These are phyloP conservation scores for Aurelia sp. DNA, from an alignment of 30 jellyfish, hydroid and myxozoan genomes.

Conservation along the genomic window DNA sequence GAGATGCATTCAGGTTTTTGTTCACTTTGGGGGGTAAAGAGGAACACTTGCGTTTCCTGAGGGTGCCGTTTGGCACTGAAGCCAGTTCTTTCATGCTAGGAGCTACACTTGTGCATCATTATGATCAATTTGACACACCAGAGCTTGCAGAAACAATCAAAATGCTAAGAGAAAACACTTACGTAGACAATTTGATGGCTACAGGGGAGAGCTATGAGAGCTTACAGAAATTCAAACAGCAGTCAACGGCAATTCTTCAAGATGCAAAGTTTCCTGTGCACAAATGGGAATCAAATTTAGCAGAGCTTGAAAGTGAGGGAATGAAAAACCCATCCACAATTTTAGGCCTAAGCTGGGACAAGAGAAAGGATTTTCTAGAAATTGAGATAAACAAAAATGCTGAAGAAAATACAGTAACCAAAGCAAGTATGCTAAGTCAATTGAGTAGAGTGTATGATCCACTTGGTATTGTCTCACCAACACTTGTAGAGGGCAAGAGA, in stretches of 20 bases:
- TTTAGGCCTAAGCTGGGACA: no score
- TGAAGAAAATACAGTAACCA: no score
- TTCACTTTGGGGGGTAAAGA: slow-evolving; percentile 15
- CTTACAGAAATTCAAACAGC: slow-evolving; percentile 7
- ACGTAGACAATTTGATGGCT: slow-evolving; percentile 20
- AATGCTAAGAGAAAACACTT: slow-evolving; percentile 11
- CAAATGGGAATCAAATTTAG: no score
- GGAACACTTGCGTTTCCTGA: slow-evolving; percentile 30
- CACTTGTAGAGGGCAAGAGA: no score
- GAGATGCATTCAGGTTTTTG: not conserved
- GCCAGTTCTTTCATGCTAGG: slow-evolving; percentile 33
- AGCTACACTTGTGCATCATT: slow-evolving; percentile 10
- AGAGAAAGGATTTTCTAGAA: no score
- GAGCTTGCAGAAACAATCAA: not conserved
- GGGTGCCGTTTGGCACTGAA: slow-evolving; percentile 27
- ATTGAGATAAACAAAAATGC: no score
- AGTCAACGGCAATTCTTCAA: not conserved
- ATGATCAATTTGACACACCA: slow-evolving; percentile 3
- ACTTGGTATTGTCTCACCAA: no score
- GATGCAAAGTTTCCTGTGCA: slow-evolving; percentile 27
- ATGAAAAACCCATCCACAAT: no score
- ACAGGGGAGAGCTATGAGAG: slow-evolving; percentile 8
- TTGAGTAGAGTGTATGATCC: no score
- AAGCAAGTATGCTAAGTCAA: no score
- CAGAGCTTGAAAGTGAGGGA: no score